phyloP scores from a whole-genome alignment of 2,888 invertebrate species.

The Notodonta ziczac region DNA sequence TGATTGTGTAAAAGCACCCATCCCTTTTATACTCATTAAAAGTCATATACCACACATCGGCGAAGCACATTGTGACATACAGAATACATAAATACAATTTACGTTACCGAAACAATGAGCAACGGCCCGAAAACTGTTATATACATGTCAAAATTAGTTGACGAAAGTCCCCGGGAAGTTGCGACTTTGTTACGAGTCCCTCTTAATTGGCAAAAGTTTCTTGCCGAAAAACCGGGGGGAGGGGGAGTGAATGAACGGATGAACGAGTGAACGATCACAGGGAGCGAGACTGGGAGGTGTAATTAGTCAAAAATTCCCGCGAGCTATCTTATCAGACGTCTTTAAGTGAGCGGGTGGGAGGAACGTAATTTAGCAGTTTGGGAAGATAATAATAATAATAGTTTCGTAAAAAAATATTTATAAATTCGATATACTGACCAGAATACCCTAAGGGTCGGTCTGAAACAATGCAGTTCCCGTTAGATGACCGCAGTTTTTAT shows the following conservation, averaged over 20 bases:
- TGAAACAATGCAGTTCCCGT: too few relatives aligned
- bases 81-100: constrained; percentile 6
- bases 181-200: constrained; percentile 53
- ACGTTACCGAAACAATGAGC: constrained; percentile 48
- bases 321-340: constrained; percentile 37
- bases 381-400: too few relatives aligned
- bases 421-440: too few relatives aligned
- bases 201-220: constrained; percentile 65
- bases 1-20: not conserved
- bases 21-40: not conserved
- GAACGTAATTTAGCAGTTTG: not conserved
- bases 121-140: constrained; percentile 51
- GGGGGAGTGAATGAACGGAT: constrained; percentile 57
- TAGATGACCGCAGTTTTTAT: too few relatives aligned
- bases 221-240: constrained; percentile 54
- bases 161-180: constrained; percentile 56
- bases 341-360: constrained; percentile 3
- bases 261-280: constrained; percentile 65
- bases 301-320: constrained; percentile 65
- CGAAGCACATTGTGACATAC: not conserved
- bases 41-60: not conserved
- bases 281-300: constrained; percentile 50
- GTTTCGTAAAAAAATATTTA: too few relatives aligned
- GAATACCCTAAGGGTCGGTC: too few relatives aligned
- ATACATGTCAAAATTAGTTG: constrained; percentile 57